These are phyloP conservation scores for Sycophila texana DNA, from an alignment of 2,888 invertebrate species.

Conservation along the genomic window DNA sequence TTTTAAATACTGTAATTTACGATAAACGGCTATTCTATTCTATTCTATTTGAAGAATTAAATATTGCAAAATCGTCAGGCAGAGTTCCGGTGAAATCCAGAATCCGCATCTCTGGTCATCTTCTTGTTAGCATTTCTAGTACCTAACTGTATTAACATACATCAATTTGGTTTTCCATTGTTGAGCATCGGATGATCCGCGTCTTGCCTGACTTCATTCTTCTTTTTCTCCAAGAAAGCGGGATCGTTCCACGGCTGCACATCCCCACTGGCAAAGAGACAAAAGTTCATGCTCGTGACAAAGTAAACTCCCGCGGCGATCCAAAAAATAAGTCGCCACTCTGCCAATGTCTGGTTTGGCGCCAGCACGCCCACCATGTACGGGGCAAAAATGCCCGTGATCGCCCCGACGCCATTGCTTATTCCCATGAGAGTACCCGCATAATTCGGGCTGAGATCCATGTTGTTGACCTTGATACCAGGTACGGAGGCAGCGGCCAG, in stretches of 20 bases:
- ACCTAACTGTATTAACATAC: no score
- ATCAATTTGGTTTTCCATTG: no score
- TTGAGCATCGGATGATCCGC: no score
- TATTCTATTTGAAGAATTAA: no score
- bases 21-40: no score
- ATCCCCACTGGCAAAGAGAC: slow-evolving; percentile 83
- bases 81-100: no score
- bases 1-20: no score
- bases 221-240: neutral
- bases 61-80: no score
- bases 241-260: slow-evolving; percentile 84
- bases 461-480: slow-evolving; percentile 71
- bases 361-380: slow-evolving; percentile 81
- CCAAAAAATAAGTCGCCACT: slow-evolving; percentile 86
- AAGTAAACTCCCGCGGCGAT: slow-evolving; percentile 82
- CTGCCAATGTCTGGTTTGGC: slow-evolving; percentile 72
- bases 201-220: no score
- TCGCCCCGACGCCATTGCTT: slow-evolving; percentile 80
- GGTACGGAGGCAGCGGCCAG: slow-evolving; percentile 70
- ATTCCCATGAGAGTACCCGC: slow-evolving; percentile 72
- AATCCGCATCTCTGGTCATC: no score
- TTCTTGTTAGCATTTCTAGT: no score
- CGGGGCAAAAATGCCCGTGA: slow-evolving; percentile 82
- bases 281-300: slow-evolving; percentile 81
- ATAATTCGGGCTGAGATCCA: slow-evolving; percentile 72